Conservation (phyloP, 2,113 vertebrate genomes). For the Sus scrofa region T2T-Sscrofa CM000816.6:3731501-3732000, state of each 20-base stretch:
- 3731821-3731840: background rate
- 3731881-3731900: background rate
- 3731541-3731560: background rate
- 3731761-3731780: background rate
- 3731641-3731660: no score
- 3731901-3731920: background rate
- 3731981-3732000: background rate
- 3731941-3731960: background rate
- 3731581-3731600: background rate
- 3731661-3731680: background rate
- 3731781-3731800: background rate
- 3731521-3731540: background rate
- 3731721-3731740: background rate
- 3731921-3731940: background rate
- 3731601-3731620: fast-evolving
- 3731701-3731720: fast-evolving
- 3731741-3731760: background rate
- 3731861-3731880: background rate
- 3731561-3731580: no score
- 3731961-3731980: background rate
- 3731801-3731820: background rate
- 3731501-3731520: background rate
- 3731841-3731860: background rate
- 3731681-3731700: background rate
- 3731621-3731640: background rate